Base-by-base conservation (phyloP, 2,888 invertebrate species). In the Lasioglossum figueresi region DNA sequence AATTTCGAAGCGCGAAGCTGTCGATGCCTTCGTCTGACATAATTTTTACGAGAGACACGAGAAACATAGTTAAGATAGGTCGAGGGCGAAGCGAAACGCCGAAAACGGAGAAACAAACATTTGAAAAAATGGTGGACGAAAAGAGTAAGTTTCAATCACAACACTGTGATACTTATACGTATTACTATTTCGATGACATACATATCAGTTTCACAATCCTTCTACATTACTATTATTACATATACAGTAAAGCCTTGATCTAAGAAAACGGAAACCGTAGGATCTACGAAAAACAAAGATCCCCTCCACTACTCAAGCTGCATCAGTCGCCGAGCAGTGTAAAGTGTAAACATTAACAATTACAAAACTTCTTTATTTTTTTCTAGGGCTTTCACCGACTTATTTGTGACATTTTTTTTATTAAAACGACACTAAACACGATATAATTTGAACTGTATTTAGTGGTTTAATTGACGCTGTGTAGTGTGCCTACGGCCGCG, bases 151-250 rank as follows among this genome's bases (percentile, higher is more conserved):
- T 90, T 92, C 84, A 91, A 93, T 94, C 93, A 94, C 93, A 91
- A 87, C 79, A 91, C 93, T 94, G 92, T 94, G 94, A 93, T 94
- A 94, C 90, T 82, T 88, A 88, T 90, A 89, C 56, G 85, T 85
- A 89, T 88, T 90, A 92, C 87, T 90, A 89, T 91, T 92, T 92
- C 86, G 91, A 92, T 88, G 88, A 93, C 93, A 94, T 94, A 94
- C 93, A 94, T 94, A 94, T 94, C 93, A 92, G 91, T 88, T 89
- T 89, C 91, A 91, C 80, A 87, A 90, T 90, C 88, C 84, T 88
- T 89, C 90, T 88, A 90, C 79, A 83, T 66, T 48, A 80, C 74
- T 84, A 88, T 86, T 83, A 83, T n/a, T 70, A n/a, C 23, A 68
- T 37, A 37, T 75, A 86, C 45, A 16, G 45, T 45, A 45, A 45